Evolutionary conservation across 2,888 invertebrate genomes (phyloP), one percentile per base, ranked within the genome.

Genomic region (Pheosia gnoma): DNA sequence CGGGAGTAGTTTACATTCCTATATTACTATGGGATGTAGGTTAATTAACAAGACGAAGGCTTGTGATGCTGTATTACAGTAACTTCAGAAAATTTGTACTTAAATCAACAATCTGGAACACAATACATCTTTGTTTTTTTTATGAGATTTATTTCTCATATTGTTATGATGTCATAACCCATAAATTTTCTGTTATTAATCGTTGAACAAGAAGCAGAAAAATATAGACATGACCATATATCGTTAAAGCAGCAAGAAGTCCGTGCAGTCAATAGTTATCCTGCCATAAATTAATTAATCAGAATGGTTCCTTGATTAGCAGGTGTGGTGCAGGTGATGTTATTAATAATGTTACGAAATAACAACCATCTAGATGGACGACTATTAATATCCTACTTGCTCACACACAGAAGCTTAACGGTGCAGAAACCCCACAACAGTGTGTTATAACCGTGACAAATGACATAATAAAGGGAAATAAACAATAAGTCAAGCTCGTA

Each of bases 401-500:
- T 37, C 37, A 37, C 53, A 53, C 4, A 13, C 11, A 53, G 10
- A 38, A 38, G 0, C 11, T 53, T 53, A 37, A 37, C 53, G 53
- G 9, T 4, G 55, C 13, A 36, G 55, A 39, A 13, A 51, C 45
- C 54, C 13, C 60, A 59, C 54, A 39, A 61, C 67, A 69, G 68
- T 70, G 62, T 62, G 47, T 65, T 75, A 71, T 73, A 72, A 71
- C 75, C 65, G 71, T 65, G 64, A 69, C 70, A 70, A 70, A 64
- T 63, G 68, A 71, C 73, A 69, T 73, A 74, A 80, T 78, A 75
- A 78, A 81, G 75, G 78, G 82, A 81, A 86, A 88, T 83, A 87
- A 85, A 86, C 83, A 86, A 87, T 86, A 88, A 84, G 74, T 86
- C 84, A 82, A 74, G 75, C 78, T 75, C 79, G 77, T 79, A 83